phyloP scores from a whole-genome alignment of 1,140 invertebrate genomes.

The Drosophila sp. region DNA sequence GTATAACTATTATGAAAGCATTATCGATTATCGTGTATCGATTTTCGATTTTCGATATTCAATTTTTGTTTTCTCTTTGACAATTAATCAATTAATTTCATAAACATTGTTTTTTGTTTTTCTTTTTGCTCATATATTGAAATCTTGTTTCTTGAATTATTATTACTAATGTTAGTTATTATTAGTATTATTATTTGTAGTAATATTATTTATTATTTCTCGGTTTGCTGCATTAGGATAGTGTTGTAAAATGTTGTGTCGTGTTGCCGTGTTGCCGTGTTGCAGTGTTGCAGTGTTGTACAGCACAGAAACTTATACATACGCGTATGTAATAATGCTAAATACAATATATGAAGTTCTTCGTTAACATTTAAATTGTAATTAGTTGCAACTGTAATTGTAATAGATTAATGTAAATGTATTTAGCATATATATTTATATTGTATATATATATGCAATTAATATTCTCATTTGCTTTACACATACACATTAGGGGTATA shows the following conservation, averaged over 20 bases:
- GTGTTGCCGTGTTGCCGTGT: conserved; percentile 17
- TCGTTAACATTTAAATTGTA: conserved; percentile 48
- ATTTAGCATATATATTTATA: conserved; percentile 45
- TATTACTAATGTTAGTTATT: too few species aligned
- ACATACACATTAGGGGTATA: conserved; percentile 14
- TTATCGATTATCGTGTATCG: too few species aligned
- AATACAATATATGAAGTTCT: conserved; percentile 15
- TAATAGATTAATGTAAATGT: conserved; percentile 47
- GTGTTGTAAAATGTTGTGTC: conserved; percentile 18
- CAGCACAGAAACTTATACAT: conserved; percentile 22
- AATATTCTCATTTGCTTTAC: conserved; percentile 34
- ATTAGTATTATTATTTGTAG: conserved; percentile 17
- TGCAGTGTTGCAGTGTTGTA: conserved; percentile 27
- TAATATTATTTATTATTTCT: conserved; percentile 14
- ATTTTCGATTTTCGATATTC: neutral
- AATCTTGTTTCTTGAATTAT: conserved; percentile 21
- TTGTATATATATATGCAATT: conserved; percentile 42
- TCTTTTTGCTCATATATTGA: conserved; percentile 33
- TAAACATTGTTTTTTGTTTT: conserved; percentile 22
- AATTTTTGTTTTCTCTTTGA: conserved; percentile 13
- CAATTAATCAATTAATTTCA: conserved; percentile 33
- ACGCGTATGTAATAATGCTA: conserved; percentile 1
- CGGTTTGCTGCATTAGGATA: conserved; percentile 20
- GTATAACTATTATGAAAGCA: conserved; percentile 36
- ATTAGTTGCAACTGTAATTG: conserved; percentile 47